Evolutionary conservation across 1,140 invertebrate species (phyloP), one percentile per base, ranked within the genome.

Genomic region (Meteorus sp.): DNA sequence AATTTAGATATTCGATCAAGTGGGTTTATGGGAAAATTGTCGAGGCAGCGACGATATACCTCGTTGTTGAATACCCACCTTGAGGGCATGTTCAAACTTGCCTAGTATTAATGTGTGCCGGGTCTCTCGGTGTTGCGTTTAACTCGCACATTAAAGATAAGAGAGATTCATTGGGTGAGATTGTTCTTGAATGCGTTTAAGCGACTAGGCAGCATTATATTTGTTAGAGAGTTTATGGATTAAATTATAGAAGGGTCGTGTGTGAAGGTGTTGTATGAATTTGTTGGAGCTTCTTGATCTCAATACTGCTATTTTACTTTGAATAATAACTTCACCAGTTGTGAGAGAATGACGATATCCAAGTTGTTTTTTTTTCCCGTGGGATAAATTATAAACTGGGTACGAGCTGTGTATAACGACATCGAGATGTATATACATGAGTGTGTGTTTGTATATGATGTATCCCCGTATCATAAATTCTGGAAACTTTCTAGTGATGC

Each of bases 111-210:
- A 39, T 13, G 35, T 3, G 35, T n/a, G 13, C 35, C 8, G 15
- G 35, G 35, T 39, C n/a, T n/a, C n/a, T n/a, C 35, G 35, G 8
- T 15, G 35, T 39, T 39, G 35, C 35, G 15, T 39, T 39, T 39
- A 39, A 39, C 35, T 39, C 11, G 35, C 15, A 11, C 35, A 39
- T 39, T 39, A 39, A 39, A 39, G 35, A 39, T 39, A 39, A 39
- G 35, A 7, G 13, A 39, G 35, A 39, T 39, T 39, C 35, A 39
- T 13, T 39, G 13, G 35, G 11, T 7, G 35, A 39, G 35, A 39
- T 39, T 39, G 35, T 15, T 15, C 8, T 15, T 7, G 35, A 13
- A 39, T 39, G 35, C 35, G 3, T 39, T 39, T 3, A 39, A 11
- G 35, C 15, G 35, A n/a, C n/a, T n/a, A n/a, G n/a, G n/a, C n/a